Percentiles rank a stretch among this genome's conserved stretches.
These are phyloP conservation scores for Panonychus citri DNA, from an alignment of 1,140 invertebrate genomes.

Conservation along the genomic window DNA sequence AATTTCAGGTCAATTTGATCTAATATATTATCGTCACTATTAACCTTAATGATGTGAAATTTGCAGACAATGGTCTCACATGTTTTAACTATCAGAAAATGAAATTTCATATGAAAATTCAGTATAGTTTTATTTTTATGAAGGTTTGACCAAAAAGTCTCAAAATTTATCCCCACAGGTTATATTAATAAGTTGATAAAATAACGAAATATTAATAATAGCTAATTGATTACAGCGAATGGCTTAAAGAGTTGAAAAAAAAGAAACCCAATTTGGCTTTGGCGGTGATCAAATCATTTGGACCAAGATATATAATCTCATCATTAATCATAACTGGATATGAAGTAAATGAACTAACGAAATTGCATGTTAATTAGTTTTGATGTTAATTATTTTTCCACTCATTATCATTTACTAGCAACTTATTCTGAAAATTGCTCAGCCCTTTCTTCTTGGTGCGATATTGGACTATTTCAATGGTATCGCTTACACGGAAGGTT, in stretches of 20 bases:
- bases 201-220: too few species aligned
- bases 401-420: neutral
- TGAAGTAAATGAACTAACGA: neutral
- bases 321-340: neutral
- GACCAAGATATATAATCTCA: constrained; percentile 4
- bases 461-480: constrained; percentile 12
- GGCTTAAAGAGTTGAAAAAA: constrained; percentile 5
- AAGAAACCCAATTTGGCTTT: neutral
- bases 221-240: neutral
- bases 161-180: too few species aligned
- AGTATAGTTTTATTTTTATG: too few species aligned
- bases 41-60: too few species aligned
- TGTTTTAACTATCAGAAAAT: too few species aligned
- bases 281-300: neutral
- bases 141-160: too few species aligned
- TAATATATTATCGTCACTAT: too few species aligned
- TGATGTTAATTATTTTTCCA: neutral
- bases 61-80: too few species aligned
- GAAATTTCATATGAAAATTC: too few species aligned
- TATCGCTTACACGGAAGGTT: neutral
- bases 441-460: constrained; percentile 14
- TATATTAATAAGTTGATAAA: too few species aligned
- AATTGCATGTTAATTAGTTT: neutral
- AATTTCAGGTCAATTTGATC: too few species aligned
- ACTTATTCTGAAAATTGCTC: constrained; percentile 12